Base-by-base conservation (phyloP, 2,113 vertebrate genomes). In the Sinocyclocheilus grahami region DNA sequence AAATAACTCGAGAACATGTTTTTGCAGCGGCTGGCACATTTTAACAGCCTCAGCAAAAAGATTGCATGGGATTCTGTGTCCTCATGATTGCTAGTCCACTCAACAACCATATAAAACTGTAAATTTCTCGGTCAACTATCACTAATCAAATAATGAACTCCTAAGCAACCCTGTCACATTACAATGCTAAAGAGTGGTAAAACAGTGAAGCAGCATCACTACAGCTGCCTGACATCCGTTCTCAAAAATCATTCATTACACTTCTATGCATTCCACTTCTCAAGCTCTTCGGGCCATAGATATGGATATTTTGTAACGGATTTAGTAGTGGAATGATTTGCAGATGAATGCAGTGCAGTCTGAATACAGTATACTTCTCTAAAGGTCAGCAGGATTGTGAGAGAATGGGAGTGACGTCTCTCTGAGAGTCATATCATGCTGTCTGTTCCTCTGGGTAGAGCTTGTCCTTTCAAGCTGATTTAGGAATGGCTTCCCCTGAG, bases 401-500 rank as follows among this genome's bases (percentile, higher is more conserved):
- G 60, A 51, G 62, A 82, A 82, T 65, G 24, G 62, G 42, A 82
- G 62, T 39, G 3, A 2, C 24, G 5, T 65, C 78, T 65, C 58
- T 67, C 24, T 82, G 62, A 82, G 79, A 30, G n/a, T 30, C 60
- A 30, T 51, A 82, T 82, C 79, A 82, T 82, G 60, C 62, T 69
- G 62, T 27, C 79, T 82, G 60, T 63, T 67, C 79, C 79, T 82
- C 42, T 67, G 42, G 79, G 79, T 69, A 27, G 62, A 67, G 42
- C 42, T 51, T 82, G 79, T 82, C 79, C 79, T 82, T 82, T 69
- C 62, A 82, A 82, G 79, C 79, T 82, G 60, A 69, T 82, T 82
- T 82, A 65, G 62, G 62, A 82, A 51, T 16, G 8, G 60, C 14
- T 82, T 82, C 79, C 62, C 62, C n/a, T 33, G 79, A 82, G 79